Base-by-base conservation (phyloP, 37 sponge, comb jelly and placozoan species). In the Ianthella basta region DNA sequence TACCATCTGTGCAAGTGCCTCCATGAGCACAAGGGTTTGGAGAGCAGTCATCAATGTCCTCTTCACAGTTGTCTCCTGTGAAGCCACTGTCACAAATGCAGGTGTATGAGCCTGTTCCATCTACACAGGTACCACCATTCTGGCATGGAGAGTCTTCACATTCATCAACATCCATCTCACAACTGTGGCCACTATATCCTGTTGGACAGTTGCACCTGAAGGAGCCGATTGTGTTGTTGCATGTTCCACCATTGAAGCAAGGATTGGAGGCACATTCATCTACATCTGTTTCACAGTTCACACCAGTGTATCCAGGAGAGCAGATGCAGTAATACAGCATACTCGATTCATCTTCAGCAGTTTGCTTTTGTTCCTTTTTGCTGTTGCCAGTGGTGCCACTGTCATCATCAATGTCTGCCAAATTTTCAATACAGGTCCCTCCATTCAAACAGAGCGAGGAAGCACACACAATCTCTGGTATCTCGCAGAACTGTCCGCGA, bases 211-310 rank as follows among this genome's bases (percentile, higher is more conserved):
- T 3, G 30, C 83, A 83, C 13, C 39, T 83, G 53, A 14, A 83
- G 1, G 38, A 63, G 23, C 64, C 68, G 5, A 27, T 32, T 41
- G 23, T 40, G 40, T 63, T 67, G 41, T 1, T 13, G 29, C 83
- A 83, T 0, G 44, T 15, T 0, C 53, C 83, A 40, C 67, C 83
- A 29, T 83, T 64, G 34, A 60, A 23, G 33, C 83, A 83, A 29
- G 83, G 83, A 35, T 38, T 30, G 4, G 69, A 34, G 18, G 83
- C 8, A 44, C 83, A 83, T 39, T 83, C 83, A 32, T 83, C 65
- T 3, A 83, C 64, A 34, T 83, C 68, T 23, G 39, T 67, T 44
- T 64, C 69, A 64, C 83, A 83, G 41, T 39, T 63, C 39, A 60
- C 25, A 1, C 83, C 83, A 20, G 83, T 83, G 69, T 83, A 83